phyloP scores from a whole-genome alignment of 2,113 vertebrate genomes.

The Elanoides forficatus region DNA sequence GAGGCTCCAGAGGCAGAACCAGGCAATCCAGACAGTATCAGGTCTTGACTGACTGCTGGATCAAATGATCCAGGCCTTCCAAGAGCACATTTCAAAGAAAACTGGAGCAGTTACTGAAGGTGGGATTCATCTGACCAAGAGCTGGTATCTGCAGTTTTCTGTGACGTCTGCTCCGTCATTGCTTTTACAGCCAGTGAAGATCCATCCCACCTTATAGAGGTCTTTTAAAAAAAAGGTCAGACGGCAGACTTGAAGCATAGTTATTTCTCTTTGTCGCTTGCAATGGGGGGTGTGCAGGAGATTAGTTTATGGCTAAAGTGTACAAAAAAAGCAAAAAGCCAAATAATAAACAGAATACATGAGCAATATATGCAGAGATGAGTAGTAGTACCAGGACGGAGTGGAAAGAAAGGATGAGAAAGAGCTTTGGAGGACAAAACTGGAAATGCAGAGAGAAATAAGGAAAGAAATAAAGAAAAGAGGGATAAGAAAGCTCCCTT shows the following conservation, averaged over 20 bases:
- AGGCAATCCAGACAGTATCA: not conserved
- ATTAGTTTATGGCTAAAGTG: not conserved
- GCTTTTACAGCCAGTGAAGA: not conserved
- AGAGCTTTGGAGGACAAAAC: not conserved
- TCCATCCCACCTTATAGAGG: not conserved
- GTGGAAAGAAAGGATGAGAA: not conserved
- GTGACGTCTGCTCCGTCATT: not conserved
- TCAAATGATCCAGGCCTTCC: not conserved
- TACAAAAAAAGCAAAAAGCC: not conserved
- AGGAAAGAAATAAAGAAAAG: not conserved
- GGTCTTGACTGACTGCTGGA: not conserved
- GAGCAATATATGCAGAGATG: not conserved
- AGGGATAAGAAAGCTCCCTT: not conserved
- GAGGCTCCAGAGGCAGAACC: not conserved
- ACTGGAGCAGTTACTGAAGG: not conserved
- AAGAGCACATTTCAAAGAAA: not conserved
- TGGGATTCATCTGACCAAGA: not conserved
- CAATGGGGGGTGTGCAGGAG: not conserved
- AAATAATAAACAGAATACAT: not conserved
- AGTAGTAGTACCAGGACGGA: not conserved
- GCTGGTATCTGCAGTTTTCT: not conserved
- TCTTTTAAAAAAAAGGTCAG: not conserved
- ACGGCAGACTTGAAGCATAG: fast-evolving
- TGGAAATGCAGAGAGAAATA: not conserved
- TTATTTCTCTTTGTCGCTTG: not conserved